Percentiles rank a stretch among this genome's conserved stretches.
Evolutionary conservation across 2,888 invertebrate species (phyloP).

Genomic region (Acanthosepion lycidas): DNA sequence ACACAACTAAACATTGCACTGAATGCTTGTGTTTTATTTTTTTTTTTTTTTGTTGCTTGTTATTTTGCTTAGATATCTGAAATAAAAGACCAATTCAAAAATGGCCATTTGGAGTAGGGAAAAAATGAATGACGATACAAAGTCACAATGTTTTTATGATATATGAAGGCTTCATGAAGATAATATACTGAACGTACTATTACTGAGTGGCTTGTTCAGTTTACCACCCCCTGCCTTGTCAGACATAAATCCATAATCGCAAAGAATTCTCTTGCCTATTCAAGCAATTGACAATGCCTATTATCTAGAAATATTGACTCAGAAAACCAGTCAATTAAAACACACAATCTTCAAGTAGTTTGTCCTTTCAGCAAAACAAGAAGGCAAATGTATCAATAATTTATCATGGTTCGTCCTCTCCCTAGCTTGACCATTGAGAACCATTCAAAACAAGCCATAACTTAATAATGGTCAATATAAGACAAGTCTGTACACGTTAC

Average conservation of each 20-base stretch:
- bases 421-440: background rate
- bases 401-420: background rate
- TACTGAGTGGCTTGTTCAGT: background rate
- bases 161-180: background rate
- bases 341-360: background rate
- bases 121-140: no score
- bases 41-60: no score
- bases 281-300: background rate
- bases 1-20: no score
- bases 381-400: background rate
- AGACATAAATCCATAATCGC: background rate
- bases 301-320: background rate
- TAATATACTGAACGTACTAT: background rate
- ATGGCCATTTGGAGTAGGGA: no score
- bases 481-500: background rate
- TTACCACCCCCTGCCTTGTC: background rate
- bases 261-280: background rate
- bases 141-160: no score
- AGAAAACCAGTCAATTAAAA: background rate
- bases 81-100: no score
- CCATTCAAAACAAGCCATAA: background rate
- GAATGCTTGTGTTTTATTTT: no score
- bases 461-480: background rate
- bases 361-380: slow-evolving; percentile 9
- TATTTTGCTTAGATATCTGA: no score